A percentile compares a stretch with the other conserved stretches of the same genome.
Conservation (phyloP, 2,888 invertebrate species). For the Drosophila affinis region DNA sequence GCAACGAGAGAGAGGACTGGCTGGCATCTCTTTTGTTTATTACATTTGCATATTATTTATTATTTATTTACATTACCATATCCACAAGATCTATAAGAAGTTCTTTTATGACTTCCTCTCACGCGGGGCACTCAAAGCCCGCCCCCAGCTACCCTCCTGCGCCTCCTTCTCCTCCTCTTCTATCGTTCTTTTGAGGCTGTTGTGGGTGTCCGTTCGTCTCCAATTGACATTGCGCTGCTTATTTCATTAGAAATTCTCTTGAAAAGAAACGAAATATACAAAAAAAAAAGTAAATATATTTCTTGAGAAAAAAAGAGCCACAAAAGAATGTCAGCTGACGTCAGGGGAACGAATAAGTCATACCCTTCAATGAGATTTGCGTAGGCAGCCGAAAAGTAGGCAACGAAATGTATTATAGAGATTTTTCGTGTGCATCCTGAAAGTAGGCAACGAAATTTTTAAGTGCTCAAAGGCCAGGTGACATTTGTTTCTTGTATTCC, state of each 20-base stretch:
- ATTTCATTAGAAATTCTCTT: constrained; percentile 76
- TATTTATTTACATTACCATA: constrained; percentile 73
- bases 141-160: constrained; percentile 16
- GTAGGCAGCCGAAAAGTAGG: too few relatives aligned
- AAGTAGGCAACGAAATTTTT: too few relatives aligned
- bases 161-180: too few relatives aligned
- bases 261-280: constrained; percentile 49
- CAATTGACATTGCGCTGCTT: constrained; percentile 53
- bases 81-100: constrained; percentile 33
- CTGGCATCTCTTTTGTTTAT: constrained; percentile 64
- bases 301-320: constrained; percentile 15
- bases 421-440: too few relatives aligned
- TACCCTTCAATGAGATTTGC: not conserved
- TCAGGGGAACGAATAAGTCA: constrained; percentile 4
- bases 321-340: constrained; percentile 1
- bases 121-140: constrained; percentile 34
- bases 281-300: constrained; percentile 16
- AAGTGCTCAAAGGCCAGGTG: too few relatives aligned
- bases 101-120: constrained; percentile 69
- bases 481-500: too few relatives aligned
- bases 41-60: constrained; percentile 79
- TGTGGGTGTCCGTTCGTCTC: not conserved
- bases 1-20: not conserved
- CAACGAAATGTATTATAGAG: too few relatives aligned
- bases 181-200: not conserved